These are phyloP conservation scores for Tichodroma muraria DNA, from an alignment of 2,113 vertebrate genomes.

Conservation along the genomic window DNA sequence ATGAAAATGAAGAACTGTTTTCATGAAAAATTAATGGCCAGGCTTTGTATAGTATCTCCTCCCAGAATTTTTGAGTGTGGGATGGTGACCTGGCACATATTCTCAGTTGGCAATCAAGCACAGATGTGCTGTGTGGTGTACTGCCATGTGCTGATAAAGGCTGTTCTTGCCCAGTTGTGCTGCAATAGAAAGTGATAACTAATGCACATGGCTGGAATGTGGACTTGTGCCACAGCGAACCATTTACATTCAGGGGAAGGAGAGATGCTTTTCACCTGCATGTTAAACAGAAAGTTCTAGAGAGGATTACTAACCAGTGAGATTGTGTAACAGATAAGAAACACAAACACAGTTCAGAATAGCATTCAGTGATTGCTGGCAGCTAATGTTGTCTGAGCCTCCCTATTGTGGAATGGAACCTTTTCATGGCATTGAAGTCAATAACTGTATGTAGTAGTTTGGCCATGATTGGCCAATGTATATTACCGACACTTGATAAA, in stretches of 20 bases:
- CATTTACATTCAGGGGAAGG: background rate
- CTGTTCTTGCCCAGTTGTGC: background rate
- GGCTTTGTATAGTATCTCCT: background rate
- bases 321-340: background rate
- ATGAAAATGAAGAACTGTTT: background rate
- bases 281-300: background rate
- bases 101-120: background rate
- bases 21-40: background rate
- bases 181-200: background rate
- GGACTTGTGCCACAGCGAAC: background rate
- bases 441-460: too few species aligned
- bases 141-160: background rate
- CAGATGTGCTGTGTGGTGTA: background rate
- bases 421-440: background rate
- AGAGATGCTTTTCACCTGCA: background rate
- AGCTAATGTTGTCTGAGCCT: background rate
- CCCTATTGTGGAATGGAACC: background rate
- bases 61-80: background rate
- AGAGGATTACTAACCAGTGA: background rate
- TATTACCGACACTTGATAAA: too few species aligned
- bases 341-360: background rate
- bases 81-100: background rate
- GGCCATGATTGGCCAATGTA: too few species aligned
- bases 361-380: background rate
- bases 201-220: background rate